Evolutionary conservation across 2,797 vertebrate species (phyloP).

Genomic region (Ctenopoma multispine): DNA sequence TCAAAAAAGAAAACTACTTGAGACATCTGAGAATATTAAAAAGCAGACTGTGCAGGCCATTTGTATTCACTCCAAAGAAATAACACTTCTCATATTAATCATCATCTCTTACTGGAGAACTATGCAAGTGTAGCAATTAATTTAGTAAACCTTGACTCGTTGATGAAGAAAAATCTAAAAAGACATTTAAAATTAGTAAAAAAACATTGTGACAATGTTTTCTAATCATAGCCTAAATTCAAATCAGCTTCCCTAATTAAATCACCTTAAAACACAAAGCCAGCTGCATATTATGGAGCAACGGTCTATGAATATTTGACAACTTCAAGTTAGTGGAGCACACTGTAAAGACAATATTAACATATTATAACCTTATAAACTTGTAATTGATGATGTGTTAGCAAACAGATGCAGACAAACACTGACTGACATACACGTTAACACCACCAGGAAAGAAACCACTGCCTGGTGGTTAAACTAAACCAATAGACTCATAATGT

Average conservation of each 20-base stretch:
- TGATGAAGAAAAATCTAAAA: slow-evolving; percentile 23
- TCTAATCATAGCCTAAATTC: slow-evolving; percentile 14
- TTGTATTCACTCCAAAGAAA: slow-evolving; percentile 35
- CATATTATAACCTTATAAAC: background rate
- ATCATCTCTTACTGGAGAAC: slow-evolving; percentile 24
- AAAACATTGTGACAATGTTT: background rate
- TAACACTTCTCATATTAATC: slow-evolving; percentile 40
- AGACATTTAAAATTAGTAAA: slow-evolving; percentile 13
- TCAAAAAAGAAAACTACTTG: slow-evolving; percentile 19
- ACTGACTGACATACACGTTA: no score
- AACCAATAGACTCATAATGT: slow-evolving; percentile 13
- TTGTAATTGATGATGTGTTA: background rate
- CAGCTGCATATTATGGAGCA: background rate
- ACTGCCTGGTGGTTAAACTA: no score
- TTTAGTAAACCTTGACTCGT: slow-evolving; percentile 38
- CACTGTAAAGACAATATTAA: background rate
- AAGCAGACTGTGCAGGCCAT: slow-evolving; percentile 11
- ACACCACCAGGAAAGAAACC: no score
- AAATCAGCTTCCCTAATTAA: slow-evolving; percentile 13
- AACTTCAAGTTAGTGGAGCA: background rate
- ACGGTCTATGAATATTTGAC: background rate
- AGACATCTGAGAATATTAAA: slow-evolving; percentile 16
- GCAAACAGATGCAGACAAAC: background rate
- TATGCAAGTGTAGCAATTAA: slow-evolving; percentile 24
- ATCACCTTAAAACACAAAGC: slow-evolving; percentile 15